Evolutionary conservation across 2,113 vertebrate species (phyloP).

Genomic region (Orcinus orca): DNA sequence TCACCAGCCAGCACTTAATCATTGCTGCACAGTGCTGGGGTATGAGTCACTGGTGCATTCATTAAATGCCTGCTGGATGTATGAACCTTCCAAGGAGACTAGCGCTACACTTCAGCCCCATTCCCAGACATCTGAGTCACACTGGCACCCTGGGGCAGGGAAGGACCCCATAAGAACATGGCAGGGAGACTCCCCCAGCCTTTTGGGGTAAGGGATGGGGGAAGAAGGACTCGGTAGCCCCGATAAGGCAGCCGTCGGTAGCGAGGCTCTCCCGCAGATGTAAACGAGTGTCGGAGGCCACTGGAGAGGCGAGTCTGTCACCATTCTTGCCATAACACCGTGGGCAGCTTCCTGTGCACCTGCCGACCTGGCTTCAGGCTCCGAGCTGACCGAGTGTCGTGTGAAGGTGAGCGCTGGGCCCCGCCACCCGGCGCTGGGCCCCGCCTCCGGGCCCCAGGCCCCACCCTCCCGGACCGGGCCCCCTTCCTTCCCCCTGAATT

Average conservation of each 20-base stretch:
- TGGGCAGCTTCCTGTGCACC: constrained; percentile 85
- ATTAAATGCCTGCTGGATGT: neutral
- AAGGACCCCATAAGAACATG: neutral
- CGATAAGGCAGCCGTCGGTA: neutral
- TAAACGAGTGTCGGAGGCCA: constrained; percentile 83
- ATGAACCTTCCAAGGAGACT: neutral
- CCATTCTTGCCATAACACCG: constrained; percentile 84
- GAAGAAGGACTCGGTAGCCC: neutral
- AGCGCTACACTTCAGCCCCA: neutral
- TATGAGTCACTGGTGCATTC: neutral
- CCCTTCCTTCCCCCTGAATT: neutral
- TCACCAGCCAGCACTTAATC: neutral
- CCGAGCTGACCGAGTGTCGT: constrained; percentile 79
- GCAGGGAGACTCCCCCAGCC: neutral
- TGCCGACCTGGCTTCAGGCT: constrained; percentile 84
- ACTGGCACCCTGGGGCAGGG: neutral
- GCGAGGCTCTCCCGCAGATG: constrained; percentile 72
- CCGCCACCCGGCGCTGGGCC: neutral
- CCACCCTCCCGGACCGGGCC: rapidly evolving
- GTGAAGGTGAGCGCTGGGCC: constrained; percentile 78
- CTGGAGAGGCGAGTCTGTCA: constrained; percentile 80
- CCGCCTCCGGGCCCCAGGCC: neutral
- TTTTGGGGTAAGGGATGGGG: neutral
- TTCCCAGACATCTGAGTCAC: neutral
- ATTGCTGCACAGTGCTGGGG: neutral